Conservation (phyloP, 2,888 invertebrate genomes). For the Andricus quercusramuli region DNA sequence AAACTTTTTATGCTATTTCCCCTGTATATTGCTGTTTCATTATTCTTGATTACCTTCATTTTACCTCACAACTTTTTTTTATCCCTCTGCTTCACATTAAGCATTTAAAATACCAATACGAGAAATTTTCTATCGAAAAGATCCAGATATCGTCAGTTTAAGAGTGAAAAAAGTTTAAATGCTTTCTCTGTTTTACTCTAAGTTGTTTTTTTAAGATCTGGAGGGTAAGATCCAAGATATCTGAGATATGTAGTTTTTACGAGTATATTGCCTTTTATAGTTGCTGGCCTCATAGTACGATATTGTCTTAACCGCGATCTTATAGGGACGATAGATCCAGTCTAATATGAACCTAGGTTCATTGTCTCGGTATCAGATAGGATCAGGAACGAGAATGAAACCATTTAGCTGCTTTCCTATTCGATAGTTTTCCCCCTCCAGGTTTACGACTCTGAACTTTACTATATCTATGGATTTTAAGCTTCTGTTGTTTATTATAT, state of each 20-base stretch:
- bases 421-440: constrained; percentile 1
- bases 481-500: background rate
- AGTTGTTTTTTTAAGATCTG: background rate
- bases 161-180: background rate
- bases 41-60: too few relatives aligned
- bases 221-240: background rate
- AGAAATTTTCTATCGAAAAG: background rate
- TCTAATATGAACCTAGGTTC: constrained; percentile 55
- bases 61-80: too few relatives aligned
- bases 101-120: background rate
- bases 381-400: constrained; percentile 65
- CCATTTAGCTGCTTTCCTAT: constrained; percentile 56
- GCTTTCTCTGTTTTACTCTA: background rate
- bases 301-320: constrained; percentile 48
- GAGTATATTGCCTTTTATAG: background rate
- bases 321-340: constrained; percentile 57
- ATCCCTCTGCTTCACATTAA: background rate
- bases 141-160: background rate
- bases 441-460: background rate
- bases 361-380: constrained; percentile 67
- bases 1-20: background rate
- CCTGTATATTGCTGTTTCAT: background rate
- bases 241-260: background rate
- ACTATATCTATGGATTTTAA: background rate
- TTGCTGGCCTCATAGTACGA: background rate